A percentile compares a stretch with the other conserved stretches of the same genome.
Conservation (phyloP, 2,113 vertebrate genomes). For the Pionites leucogaster region DNA sequence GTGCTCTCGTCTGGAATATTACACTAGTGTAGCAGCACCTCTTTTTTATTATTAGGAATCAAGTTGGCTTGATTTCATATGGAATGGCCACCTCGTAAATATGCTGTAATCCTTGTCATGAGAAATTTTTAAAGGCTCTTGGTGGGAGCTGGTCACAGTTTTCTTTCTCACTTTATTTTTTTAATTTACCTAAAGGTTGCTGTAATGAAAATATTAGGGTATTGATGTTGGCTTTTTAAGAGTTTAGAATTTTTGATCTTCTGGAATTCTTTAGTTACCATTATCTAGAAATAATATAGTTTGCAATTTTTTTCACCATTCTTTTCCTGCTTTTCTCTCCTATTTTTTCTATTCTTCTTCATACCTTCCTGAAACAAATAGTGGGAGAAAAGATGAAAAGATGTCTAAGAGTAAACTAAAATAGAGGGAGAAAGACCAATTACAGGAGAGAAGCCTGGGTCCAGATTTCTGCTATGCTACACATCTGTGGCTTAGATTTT, state of each 20-base stretch:
- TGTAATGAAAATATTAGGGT: background rate
- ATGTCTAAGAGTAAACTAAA: background rate
- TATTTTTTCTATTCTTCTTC: background rate
- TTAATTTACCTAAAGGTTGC: background rate
- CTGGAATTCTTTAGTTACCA: background rate
- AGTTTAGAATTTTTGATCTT: background rate
- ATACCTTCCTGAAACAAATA: background rate
- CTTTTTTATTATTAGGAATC: background rate
- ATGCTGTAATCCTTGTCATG: background rate
- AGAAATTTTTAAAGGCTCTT: conserved; percentile 6
- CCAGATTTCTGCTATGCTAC: background rate
- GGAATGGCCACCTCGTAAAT: conserved; percentile 38
- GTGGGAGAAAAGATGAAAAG: background rate
- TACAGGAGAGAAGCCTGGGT: background rate
- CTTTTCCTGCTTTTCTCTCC: background rate
- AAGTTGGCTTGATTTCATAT: background rate
- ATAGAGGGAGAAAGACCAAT: background rate
- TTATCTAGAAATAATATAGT: background rate
- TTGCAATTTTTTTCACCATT: background rate
- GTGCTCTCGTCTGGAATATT: background rate
- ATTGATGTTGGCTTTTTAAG: background rate
- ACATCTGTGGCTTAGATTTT: background rate
- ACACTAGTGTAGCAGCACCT: background rate
- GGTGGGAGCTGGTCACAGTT: background rate
- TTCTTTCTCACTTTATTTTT: background rate